These are phyloP conservation scores for Protaetia brevitarsis DNA, from an alignment of 1,140 invertebrate genomes.

Conservation along the genomic window DNA sequence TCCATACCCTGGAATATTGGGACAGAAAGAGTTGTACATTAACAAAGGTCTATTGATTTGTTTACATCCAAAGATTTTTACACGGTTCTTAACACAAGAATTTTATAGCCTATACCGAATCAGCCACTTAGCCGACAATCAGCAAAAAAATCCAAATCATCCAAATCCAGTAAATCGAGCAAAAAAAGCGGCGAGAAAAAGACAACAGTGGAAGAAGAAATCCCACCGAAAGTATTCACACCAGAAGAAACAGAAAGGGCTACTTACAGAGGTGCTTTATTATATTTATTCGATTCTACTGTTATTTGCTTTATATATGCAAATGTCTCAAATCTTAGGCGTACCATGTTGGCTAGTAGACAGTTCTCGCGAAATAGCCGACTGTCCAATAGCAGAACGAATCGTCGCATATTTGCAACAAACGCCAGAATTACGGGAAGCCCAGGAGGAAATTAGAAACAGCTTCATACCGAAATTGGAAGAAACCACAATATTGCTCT, in stretches of 20 bases:
- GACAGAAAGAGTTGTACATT: slow-evolving; percentile 28
- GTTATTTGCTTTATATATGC: too few species aligned
- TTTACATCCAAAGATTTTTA: not conserved
- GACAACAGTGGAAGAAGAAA: not conserved
- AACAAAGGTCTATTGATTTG: slow-evolving; percentile 18
- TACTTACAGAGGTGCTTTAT: not conserved
- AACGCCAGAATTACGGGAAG: slow-evolving; percentile 21
- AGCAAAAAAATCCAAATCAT: not conserved
- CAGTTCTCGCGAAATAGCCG: not conserved
- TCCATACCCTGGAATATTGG: slow-evolving; percentile 37
- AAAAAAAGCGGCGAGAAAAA: not conserved
- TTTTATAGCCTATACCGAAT: not conserved
- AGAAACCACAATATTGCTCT: slow-evolving; percentile 22
- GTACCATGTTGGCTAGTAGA: slow-evolving; percentile 24
- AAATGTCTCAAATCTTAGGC: not conserved
- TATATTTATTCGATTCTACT: too few species aligned
- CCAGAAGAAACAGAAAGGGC: not conserved
- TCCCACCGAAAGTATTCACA: not conserved
- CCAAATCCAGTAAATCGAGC: not conserved
- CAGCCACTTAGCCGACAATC: not conserved
- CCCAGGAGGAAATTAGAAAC: not conserved
- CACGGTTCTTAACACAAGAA: not conserved
- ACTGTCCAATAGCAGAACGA: not conserved
- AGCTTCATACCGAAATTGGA: not conserved
- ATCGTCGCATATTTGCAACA: slow-evolving; percentile 2